Percentiles rank a stretch among this genome's conserved stretches.
Conservation (phyloP, 2,113 vertebrate species). For the Scopus umbretta region DNA sequence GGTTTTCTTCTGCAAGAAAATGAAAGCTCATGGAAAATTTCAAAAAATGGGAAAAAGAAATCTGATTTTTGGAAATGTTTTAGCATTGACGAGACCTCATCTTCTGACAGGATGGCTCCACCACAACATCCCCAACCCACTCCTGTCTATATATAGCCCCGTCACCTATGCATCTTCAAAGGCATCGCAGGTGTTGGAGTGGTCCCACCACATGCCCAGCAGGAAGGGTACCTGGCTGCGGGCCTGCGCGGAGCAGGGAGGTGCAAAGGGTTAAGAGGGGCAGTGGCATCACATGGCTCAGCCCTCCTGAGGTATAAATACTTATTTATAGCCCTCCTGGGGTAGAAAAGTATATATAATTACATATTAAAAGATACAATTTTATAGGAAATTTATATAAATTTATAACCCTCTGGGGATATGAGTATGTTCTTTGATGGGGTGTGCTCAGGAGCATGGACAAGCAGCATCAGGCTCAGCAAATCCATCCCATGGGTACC, state of each 20-base stretch:
- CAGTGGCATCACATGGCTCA: not conserved
- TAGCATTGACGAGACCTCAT: not conserved
- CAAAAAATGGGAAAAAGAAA: not conserved
- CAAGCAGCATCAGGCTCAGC: not conserved
- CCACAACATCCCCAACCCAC: accelerated
- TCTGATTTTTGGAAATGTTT: not conserved
- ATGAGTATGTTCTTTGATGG: not conserved
- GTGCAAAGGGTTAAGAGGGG: not conserved
- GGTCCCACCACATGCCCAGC: accelerated
- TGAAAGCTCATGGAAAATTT: not conserved
- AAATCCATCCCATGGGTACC: not conserved
- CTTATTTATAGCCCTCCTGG: not conserved
- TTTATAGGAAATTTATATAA: not conserved
- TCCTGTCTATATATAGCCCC: too few relatives aligned
- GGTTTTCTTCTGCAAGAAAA: not conserved
- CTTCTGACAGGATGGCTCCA: too few relatives aligned
- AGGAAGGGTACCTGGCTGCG: too few relatives aligned
- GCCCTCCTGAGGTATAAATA: not conserved
- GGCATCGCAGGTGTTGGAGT: not conserved
- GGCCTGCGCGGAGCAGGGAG: not conserved
- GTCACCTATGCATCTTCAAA: not conserved
- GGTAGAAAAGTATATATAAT: not conserved
- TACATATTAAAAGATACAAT: not conserved
- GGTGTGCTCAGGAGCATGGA: not conserved
- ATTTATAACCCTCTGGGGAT: not conserved